phyloP scores from a whole-genome alignment of 2,797 vertebrate species.

The Sylvilagus floridanus region DNA sequence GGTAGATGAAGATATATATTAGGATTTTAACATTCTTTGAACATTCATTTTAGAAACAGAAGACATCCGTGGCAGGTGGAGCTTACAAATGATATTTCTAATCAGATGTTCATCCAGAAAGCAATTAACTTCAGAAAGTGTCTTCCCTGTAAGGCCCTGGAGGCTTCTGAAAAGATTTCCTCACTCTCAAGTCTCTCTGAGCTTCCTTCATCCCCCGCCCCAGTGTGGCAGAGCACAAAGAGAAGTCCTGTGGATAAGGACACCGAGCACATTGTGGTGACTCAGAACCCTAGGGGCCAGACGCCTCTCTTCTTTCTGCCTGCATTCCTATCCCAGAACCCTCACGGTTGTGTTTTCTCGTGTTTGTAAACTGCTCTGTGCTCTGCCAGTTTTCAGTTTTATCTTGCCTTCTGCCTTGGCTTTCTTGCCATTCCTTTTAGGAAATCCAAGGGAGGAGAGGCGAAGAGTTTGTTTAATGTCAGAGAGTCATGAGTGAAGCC shows the following conservation, averaged over 20 bases:
- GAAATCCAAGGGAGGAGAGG: slow-evolving; percentile 34
- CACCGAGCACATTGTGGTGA: background rate
- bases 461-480: background rate
- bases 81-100: slow-evolving; percentile 76
- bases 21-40: slow-evolving; percentile 72
- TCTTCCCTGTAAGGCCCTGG: slow-evolving; percentile 40
- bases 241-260: background rate
- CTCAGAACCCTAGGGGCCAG: background rate
- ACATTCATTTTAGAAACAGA: slow-evolving; percentile 70
- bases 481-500: background rate
- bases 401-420: background rate
- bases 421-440: slow-evolving; percentile 26
- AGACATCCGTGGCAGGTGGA: slow-evolving; percentile 65
- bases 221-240: background rate
- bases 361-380: slow-evolving; percentile 9
- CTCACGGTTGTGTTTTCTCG: background rate
- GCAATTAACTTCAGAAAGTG: slow-evolving; percentile 74
- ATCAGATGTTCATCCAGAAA: slow-evolving; percentile 79
- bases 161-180: slow-evolving; percentile 42
- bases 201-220: background rate
- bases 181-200: background rate
- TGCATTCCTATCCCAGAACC: background rate
- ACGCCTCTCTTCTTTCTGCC: background rate
- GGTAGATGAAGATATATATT: slow-evolving; percentile 66
- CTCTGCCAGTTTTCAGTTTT: background rate